phyloP scores from a whole-genome alignment of 1,140 invertebrate genomes.

The Formica exsecta region DNA sequence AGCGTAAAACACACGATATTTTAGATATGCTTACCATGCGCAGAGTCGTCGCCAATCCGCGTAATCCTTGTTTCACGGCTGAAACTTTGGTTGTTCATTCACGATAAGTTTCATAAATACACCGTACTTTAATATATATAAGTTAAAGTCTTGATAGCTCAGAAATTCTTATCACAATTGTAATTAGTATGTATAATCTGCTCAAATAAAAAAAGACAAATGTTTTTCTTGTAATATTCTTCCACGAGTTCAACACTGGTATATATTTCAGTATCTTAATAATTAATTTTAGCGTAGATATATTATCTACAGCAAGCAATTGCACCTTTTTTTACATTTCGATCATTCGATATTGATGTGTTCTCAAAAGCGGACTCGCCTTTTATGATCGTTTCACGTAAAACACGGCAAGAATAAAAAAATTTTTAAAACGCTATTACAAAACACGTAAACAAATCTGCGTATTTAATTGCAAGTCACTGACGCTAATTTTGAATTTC shows the following conservation, averaged over 20 bases:
- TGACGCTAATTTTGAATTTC: neutral
- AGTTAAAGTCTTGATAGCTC: constrained; percentile 16
- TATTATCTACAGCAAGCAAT: neutral
- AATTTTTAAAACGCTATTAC: neutral
- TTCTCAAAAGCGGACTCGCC: neutral
- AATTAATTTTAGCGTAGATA: neutral
- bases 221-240: constrained; percentile 12
- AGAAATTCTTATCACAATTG: neutral
- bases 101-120: constrained; percentile 32
- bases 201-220: neutral
- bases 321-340: neutral
- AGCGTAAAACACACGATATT: constrained; percentile 1
- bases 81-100: constrained; percentile 39
- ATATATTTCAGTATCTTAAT: neutral
- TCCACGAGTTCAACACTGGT: neutral
- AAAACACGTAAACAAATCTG: neutral
- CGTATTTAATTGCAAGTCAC: neutral
- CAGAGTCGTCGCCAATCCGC: constrained; percentile 16
- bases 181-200: neutral
- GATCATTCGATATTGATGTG: neutral
- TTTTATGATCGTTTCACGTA: neutral
- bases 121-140: constrained; percentile 25
- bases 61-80: constrained; percentile 52
- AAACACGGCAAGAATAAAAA: neutral
- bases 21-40: constrained; percentile 31